Base-by-base conservation (phyloP, 2,113 vertebrate species). In the Bothrops jararaca region DNA sequence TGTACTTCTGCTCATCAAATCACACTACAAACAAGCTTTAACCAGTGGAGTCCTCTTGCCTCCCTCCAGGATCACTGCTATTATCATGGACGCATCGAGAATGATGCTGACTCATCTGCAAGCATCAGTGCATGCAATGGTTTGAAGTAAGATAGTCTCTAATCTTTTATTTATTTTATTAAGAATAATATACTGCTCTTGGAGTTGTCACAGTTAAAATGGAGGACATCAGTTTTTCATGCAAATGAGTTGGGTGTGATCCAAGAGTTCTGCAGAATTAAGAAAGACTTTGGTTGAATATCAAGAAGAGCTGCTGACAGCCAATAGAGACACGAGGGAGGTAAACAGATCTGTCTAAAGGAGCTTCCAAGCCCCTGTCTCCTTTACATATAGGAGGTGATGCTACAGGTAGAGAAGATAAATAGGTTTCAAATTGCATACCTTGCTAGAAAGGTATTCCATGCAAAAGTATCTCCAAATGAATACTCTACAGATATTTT, bases 21-120 rank as follows among this genome's bases (percentile, higher is more conserved):
- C 48, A 39, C 54, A 29, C 11, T n/a, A 1, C 0, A 15, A 4
- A n/a, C 29, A 15, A n/a, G 60, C 4, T n/a, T 69, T 69, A n/a
- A 5, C 0, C 0, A 0, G 0, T 22, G 34, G 5, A 13, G 1
- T 0, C 18, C 54, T n/a, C 50, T 80, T 80, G n/a, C 88, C 34
- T 24, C 4, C 88, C 39, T 2, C 4, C 94, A 98, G 98, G 97
- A 98, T 93, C 95, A 98, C 90, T 98, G 98, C 64, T 98, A 97
- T 24, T 98, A 98, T 0, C 95, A 97, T 87, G 98, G 98, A 4
- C 91, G 96, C 24, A 56, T 48, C 48, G 7, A 48, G 48, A 48
- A 48, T 48, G 48, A 48, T 7, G 48, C 48, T 48, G 48, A 9
- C 48, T 48, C 48, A 48, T 8, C 48, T 48, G 48, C 48, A 48